Evolutionary conservation across 2,113 vertebrate genomes (phyloP).

Genomic region (Poeciliopsis occidentalis): DNA sequence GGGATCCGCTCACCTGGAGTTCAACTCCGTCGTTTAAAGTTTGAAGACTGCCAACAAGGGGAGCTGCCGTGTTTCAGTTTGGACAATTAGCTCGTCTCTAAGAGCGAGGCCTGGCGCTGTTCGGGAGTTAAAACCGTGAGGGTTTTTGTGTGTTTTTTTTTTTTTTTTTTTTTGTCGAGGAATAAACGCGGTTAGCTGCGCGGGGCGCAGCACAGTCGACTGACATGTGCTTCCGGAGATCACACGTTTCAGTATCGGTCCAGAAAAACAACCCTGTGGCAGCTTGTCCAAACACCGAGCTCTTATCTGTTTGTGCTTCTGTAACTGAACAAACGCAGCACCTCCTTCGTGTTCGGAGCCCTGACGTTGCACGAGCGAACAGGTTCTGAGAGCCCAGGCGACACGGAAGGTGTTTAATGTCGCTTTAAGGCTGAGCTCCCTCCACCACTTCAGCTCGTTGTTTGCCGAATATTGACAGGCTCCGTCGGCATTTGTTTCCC

Average conservation of each 20-base stretch:
- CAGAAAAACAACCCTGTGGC: conserved; percentile 15
- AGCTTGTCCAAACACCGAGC: no score
- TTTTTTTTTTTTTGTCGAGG: neutral
- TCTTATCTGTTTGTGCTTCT: neutral
- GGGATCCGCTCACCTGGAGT: conserved; percentile 46
- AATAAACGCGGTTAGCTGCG: conserved; percentile 47
- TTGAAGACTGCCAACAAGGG: neutral
- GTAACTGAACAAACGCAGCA: neutral
- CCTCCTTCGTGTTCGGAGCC: neutral
- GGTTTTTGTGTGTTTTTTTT: no score
- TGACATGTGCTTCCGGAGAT: conserved; percentile 77
- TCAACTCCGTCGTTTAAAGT: conserved; percentile 32
- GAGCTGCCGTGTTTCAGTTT: neutral
- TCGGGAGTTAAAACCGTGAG: neutral
- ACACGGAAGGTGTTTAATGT: conserved; percentile 6
- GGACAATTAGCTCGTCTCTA: neutral
- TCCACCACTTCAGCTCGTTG: neutral
- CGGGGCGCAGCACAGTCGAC: conserved; percentile 48
- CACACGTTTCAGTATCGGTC: conserved; percentile 48
- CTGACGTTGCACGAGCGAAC: neutral
- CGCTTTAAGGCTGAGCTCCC: neutral
- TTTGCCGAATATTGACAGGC: neutral
- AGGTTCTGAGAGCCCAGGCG: conserved; percentile 25
- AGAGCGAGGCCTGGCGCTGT: no score
- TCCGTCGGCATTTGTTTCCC: neutral